phyloP scores from a whole-genome alignment of 2,797 vertebrate genomes.

The Cossypha polioptera region DNA sequence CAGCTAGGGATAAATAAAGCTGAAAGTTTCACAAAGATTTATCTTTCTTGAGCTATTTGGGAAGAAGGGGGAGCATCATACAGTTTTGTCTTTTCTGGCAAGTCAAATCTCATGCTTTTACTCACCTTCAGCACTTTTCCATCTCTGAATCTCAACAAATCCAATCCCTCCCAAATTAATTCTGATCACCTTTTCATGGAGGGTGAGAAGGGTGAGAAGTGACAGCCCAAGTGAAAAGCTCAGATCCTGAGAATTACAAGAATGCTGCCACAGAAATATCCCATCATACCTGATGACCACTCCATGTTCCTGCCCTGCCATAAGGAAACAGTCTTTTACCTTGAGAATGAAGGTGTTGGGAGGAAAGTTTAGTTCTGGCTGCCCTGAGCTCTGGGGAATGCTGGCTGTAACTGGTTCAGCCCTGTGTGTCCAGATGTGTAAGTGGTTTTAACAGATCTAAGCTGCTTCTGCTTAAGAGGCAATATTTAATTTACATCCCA shows the following conservation, averaged over 20 bases:
- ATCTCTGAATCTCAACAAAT: background rate
- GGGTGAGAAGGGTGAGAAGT: fast-evolving
- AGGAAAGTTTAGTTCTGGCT: background rate
- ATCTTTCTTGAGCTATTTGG: background rate
- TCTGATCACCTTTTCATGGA: background rate
- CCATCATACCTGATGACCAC: background rate
- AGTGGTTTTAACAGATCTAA: slow-evolving; percentile 8
- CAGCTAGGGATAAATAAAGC: background rate
- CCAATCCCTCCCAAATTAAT: background rate
- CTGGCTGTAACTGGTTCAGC: background rate
- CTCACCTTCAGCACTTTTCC: background rate
- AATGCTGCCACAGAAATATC: background rate
- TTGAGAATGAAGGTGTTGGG: background rate
- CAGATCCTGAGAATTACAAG: background rate
- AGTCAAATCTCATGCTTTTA: background rate
- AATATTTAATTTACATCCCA: slow-evolving; percentile 1
- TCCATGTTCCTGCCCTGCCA: background rate
- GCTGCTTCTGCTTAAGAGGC: background rate
- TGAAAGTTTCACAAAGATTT: background rate
- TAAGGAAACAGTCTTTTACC: background rate
- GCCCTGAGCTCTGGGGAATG: background rate
- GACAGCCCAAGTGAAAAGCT: background rate
- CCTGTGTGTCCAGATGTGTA: background rate
- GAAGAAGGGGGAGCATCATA: fast-evolving
- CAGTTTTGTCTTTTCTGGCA: background rate